A percentile compares a stretch with the other conserved stretches of the same genome.
These are phyloP conservation scores for Hylomyscus alleni DNA, from an alignment of 2,797 vertebrate genomes.

Conservation along the genomic window DNA sequence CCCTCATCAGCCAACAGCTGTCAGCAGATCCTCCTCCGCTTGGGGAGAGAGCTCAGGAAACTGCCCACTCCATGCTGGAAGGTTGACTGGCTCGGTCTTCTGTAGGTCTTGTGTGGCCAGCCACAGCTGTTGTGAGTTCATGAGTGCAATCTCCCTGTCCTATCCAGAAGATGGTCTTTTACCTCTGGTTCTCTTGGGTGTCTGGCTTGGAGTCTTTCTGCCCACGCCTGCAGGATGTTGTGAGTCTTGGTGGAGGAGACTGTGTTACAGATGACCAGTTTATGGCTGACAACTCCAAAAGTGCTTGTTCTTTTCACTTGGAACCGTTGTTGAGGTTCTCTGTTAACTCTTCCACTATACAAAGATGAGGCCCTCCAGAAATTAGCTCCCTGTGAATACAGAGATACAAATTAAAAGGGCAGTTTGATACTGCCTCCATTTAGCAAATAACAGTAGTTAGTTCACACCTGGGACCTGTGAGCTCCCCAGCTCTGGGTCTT, in stretches of 20 bases:
- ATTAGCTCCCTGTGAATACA: neutral
- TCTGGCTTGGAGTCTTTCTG: neutral
- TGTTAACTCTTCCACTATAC: neutral
- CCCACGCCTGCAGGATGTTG: neutral
- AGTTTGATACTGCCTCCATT: neutral
- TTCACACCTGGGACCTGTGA: neutral
- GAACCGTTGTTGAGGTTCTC: neutral
- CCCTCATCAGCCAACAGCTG: neutral
- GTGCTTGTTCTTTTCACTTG: neutral
- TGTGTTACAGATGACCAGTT: neutral
- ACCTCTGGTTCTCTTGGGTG: neutral
- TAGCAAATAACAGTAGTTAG: neutral
- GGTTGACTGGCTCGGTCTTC: neutral
- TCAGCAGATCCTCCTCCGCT: neutral
- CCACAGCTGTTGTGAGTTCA: neutral
- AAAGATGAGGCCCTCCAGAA: neutral
- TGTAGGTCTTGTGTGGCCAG: neutral
- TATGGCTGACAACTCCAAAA: neutral
- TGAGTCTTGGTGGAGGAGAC: neutral
- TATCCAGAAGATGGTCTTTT: neutral
- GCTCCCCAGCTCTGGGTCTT: neutral
- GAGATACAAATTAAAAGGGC: neutral
- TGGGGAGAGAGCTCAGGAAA: neutral
- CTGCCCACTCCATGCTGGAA: neutral
- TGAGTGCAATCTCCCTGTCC: neutral